Percentiles rank a stretch among this genome's conserved stretches.
Evolutionary conservation across 1,140 invertebrate species (phyloP).

Genomic region (Lordiphosa clarofinis): DNA sequence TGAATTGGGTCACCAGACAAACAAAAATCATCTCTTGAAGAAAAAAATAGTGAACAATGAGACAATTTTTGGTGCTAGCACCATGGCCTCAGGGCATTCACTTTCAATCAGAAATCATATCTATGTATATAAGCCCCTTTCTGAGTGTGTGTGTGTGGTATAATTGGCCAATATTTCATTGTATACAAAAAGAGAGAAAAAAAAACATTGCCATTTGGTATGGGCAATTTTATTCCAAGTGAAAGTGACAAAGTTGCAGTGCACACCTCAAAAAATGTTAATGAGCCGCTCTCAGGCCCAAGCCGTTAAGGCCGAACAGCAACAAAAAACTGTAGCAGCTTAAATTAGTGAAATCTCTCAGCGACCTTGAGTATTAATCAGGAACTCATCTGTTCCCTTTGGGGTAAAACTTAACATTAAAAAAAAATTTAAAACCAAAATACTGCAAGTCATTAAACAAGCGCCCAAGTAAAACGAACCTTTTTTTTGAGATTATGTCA

Average conservation of each 20-base stretch:
- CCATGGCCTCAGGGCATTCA: conserved; percentile 44
- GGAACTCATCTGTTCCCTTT: conserved; percentile 18
- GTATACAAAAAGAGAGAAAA: conserved; percentile 38
- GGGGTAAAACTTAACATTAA: not conserved
- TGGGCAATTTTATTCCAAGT: conserved; percentile 73
- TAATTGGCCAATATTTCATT: conserved; percentile 71
- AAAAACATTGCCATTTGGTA: conserved; percentile 63
- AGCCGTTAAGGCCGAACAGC: conserved; percentile 34
- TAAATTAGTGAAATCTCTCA: conserved; percentile 58
- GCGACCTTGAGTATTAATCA: conserved; percentile 61
- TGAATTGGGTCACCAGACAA: too few relatives aligned
- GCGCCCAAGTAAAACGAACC: conserved; percentile 37
- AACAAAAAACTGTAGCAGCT: conserved; percentile 56
- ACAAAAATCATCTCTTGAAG: too few relatives aligned
- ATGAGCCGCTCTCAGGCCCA: conserved; percentile 49
- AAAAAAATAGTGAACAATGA: too few relatives aligned
- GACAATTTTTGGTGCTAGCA: too few relatives aligned
- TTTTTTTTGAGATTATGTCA: conserved; percentile 52
- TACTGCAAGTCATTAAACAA: conserved; percentile 51
- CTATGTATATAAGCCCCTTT: conserved; percentile 49
- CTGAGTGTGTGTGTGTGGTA: conserved; percentile 15
- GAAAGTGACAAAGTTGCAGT: conserved; percentile 76
- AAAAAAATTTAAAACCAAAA: conserved; percentile 4
- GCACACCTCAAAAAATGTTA: conserved; percentile 74
- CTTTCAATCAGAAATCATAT: conserved; percentile 62